Evolutionary conservation across 92 coral and sea anemone species (phyloP), one percentile per base, ranked within the genome.

Genomic region (Paramuricea clavata): DNA sequence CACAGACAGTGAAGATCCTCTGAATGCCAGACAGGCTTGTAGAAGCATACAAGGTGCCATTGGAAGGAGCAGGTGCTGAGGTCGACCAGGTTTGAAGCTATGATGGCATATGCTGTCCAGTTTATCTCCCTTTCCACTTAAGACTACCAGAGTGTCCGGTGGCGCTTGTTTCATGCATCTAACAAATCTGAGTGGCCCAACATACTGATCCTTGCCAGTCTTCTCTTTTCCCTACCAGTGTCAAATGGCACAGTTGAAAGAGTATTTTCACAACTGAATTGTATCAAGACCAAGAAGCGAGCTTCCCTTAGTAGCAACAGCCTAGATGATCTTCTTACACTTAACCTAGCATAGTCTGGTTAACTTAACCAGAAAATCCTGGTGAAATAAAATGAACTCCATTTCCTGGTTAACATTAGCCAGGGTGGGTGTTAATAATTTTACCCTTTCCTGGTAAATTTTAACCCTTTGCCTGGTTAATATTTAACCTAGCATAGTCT

Each of bases 241-340:
- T 93, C 96, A 25, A 93, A 89, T 91, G 97, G 93, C 78, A 93
- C 90, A 64, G 97, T 93, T 17, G 97, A 91, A 87, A 86, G 97
- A 88, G 39, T 93, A 78, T 93, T 93, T 74, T 93, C 92, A 61
- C 83, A 76, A 43, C 92, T 91, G 90, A 91, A 89, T 62, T 73
- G 89, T 69, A 82, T 91, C 75, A 93, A 91, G 90, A 88, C 94
- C 13, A 91, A 93, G 81, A 83, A 79, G 52, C 87, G 86, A 39
- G 92, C 95, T 22, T 61, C 91, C 32, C 94, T 93, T 84, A 71
- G 92, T 50, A 85, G 87, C 43, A 32, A 75, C 77, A 92, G 73
- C 85, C 89, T 86, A 49, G 88, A 92, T 86, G 76, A 81, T 54
- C 91, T 89, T 44, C 74, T 69, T 28, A 21, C 62, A 59, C 15